Evolutionary conservation across 2,888 invertebrate genomes (phyloP).

Genomic region (Hylaea fasciaria): DNA sequence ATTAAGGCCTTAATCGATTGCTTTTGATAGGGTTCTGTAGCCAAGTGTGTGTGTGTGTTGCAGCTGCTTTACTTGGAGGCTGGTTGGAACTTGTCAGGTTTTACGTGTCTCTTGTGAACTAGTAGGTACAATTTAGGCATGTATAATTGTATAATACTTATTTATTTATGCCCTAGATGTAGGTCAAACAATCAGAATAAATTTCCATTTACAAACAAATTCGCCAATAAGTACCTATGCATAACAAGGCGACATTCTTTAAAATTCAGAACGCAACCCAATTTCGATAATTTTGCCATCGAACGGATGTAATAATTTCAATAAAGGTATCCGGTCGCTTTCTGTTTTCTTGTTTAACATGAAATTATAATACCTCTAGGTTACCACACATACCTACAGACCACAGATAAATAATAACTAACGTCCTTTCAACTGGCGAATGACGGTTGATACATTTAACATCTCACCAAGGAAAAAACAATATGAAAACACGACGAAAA

Average conservation of each 20-base stretch:
- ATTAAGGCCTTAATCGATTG: too few species aligned
- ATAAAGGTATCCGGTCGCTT: slow-evolving; percentile 20
- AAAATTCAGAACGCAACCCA: background rate
- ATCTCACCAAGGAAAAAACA: too few species aligned
- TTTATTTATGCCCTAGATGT: too few species aligned
- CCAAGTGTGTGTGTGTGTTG: too few species aligned
- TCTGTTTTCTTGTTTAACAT: slow-evolving; percentile 11
- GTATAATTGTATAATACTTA: too few species aligned
- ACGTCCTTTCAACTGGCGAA: background rate
- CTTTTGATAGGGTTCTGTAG: too few species aligned
- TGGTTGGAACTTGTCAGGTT: too few species aligned
- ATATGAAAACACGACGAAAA: too few species aligned
- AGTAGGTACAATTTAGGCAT: too few species aligned
- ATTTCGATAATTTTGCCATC: slow-evolving; percentile 1
- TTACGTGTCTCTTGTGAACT: too few species aligned
- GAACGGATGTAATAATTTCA: slow-evolving; percentile 15
- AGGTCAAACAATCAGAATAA: background rate
- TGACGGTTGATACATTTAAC: background rate
- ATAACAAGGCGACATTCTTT: background rate
- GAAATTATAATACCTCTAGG: slow-evolving; percentile 1
- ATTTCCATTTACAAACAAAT: background rate
- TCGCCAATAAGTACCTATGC: background rate
- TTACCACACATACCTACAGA: background rate
- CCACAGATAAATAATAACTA: background rate
- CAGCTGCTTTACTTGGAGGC: too few species aligned